Percentiles rank a stretch among this genome's conserved stretches.
Conservation (phyloP, 2,113 vertebrate genomes). For the Sorex araneus region DNA sequence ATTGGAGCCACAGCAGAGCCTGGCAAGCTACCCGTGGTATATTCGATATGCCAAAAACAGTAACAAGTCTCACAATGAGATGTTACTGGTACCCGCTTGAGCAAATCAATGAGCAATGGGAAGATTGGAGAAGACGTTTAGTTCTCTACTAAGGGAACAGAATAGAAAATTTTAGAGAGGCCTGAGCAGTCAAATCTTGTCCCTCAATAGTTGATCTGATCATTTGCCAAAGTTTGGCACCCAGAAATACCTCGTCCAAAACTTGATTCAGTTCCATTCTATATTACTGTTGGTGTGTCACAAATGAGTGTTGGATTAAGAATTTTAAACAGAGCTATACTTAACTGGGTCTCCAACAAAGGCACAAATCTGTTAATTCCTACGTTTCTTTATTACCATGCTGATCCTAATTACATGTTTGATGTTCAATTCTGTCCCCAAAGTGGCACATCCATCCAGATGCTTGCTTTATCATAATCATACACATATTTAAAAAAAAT, state of each 20-base stretch:
- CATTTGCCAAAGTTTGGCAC: not conserved
- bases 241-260: not conserved
- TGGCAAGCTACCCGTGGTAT: too few species aligned
- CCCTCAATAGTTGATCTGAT: not conserved
- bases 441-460: conserved; percentile 31
- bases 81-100: too few species aligned
- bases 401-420: conserved; percentile 1
- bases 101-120: too few species aligned
- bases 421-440: not conserved
- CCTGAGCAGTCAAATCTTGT: not conserved
- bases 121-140: not conserved
- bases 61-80: too few species aligned
- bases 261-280: not conserved
- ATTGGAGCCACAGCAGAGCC: too few species aligned
- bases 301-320: not conserved
- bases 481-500: not conserved
- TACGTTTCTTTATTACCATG: not conserved
- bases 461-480: not conserved
- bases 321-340: conserved; percentile 26
- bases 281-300: not conserved
- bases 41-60: too few species aligned
- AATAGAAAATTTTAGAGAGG: not conserved
- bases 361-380: not conserved
- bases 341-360: conserved; percentile 13
- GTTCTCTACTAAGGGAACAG: not conserved